phyloP scores from a whole-genome alignment of 2,888 invertebrate species.

The Emesis russula region DNA sequence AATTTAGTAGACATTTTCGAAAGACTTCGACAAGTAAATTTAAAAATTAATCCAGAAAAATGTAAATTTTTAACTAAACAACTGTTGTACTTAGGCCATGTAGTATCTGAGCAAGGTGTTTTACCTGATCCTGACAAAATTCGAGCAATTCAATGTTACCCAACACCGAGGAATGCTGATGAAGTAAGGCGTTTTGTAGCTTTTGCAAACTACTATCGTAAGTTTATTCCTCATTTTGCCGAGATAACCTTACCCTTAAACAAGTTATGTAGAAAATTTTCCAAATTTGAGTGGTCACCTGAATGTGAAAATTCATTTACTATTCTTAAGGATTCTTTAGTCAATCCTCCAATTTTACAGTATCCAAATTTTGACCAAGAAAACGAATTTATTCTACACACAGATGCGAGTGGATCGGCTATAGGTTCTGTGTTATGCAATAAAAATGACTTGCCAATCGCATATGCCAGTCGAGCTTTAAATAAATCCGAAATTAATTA shows the following conservation, averaged over 20 bases:
- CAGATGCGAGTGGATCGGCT: constrained; percentile 70
- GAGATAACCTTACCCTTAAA: constrained; percentile 69
- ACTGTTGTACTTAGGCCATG: constrained; percentile 56
- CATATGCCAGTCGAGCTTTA: constrained; percentile 19
- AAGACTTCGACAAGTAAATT: constrained; percentile 45
- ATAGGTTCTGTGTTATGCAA: constrained; percentile 47
- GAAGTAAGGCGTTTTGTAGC: too few relatives aligned
- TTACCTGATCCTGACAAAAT: constrained; percentile 61
- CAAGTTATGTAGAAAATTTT: constrained; percentile 69
- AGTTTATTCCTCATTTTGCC: constrained; percentile 61
- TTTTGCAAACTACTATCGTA: constrained; percentile 57
- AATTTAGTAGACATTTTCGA: constrained; percentile 31
- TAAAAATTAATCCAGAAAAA: constrained; percentile 39
- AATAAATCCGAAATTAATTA: neutral
- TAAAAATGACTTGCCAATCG: neutral
- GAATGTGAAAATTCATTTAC: constrained; percentile 73
- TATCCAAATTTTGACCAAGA: constrained; percentile 70
- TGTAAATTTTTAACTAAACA: constrained; percentile 43
- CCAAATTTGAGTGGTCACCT: constrained; percentile 63
- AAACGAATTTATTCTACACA: constrained; percentile 73
- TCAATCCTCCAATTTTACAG: constrained; percentile 67
- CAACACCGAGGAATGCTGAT: constrained; percentile 61
- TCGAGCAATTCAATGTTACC: constrained; percentile 66
- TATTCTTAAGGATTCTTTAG: constrained; percentile 61
- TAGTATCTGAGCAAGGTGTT: constrained; percentile 52